Conservation (phyloP, 2,113 vertebrate genomes). For the Tretioscincus oriximinensis region DNA sequence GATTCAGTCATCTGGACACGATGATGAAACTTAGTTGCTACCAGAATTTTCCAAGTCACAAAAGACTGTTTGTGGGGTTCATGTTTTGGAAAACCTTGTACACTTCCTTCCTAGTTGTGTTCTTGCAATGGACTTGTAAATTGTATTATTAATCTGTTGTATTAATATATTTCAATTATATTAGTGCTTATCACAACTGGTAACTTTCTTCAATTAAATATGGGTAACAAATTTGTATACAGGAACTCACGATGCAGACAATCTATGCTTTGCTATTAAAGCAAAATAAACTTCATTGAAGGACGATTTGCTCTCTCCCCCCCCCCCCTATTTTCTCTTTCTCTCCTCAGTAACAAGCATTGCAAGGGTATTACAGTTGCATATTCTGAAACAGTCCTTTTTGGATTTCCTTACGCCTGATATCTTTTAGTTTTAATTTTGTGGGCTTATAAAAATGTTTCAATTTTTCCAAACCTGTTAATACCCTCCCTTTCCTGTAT, state of each 20-base stretch:
- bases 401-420: not conserved
- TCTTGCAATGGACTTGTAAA: slow-evolving; percentile 19
- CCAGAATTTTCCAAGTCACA: no score
- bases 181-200: slow-evolving; percentile 41
- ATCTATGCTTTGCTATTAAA: not conserved
- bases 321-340: not conserved
- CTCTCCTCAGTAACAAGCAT: not conserved
- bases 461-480: not conserved
- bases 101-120: not conserved
- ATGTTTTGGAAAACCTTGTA: no score
- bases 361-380: not conserved
- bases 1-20: no score
- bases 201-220: not conserved
- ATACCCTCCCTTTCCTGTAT: not conserved
- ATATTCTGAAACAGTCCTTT: not conserved
- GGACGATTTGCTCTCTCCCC: not conserved
- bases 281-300: not conserved
- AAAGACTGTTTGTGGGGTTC: no score
- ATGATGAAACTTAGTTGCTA: no score
- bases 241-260: not conserved
- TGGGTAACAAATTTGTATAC: no score
- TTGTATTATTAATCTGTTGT: slow-evolving; percentile 23
- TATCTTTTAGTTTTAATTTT: no score
- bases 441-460: not conserved
- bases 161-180: slow-evolving; percentile 37